Evolutionary conservation across 2,888 invertebrate genomes (phyloP).

Genomic region (Drosophila imparisetae): DNA sequence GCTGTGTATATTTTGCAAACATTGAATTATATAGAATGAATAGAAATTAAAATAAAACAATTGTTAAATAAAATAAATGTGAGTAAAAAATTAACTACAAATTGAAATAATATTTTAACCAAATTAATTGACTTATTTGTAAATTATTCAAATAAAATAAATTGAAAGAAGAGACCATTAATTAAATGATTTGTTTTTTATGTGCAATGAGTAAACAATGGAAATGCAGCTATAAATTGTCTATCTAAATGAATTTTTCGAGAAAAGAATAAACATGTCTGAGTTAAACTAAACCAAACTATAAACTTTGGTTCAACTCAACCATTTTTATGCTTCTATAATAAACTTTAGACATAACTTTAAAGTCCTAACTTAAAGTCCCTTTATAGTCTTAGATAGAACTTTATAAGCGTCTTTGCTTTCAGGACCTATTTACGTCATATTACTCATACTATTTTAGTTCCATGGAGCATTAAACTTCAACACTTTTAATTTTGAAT

Average conservation of each 20-base stretch:
- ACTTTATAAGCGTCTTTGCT: not conserved
- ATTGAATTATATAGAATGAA: not conserved
- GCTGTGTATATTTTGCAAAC: slow-evolving; percentile 84
- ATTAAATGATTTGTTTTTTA: not conserved
- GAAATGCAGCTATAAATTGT: not conserved
- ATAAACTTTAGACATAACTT: not conserved
- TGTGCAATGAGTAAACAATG: not conserved
- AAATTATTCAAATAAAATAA: not conserved
- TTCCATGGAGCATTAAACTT: not conserved
- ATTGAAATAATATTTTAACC: not conserved
- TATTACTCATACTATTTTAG: no score
- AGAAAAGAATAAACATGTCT: not conserved
- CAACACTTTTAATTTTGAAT: not conserved
- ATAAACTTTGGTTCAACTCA: not conserved
- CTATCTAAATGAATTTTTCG: not conserved
- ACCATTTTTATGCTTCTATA: not conserved
- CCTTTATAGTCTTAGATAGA: not conserved
- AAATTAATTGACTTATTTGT: not conserved
- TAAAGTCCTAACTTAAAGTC: not conserved
- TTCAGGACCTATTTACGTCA: no score
- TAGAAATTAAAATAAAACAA: not conserved
- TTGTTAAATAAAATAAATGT: not conserved
- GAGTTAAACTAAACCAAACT: not conserved
- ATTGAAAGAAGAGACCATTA: not conserved
- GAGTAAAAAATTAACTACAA: not conserved